phyloP scores from a whole-genome alignment of 2,888 invertebrate species.

The Trachelus tabidus region DNA sequence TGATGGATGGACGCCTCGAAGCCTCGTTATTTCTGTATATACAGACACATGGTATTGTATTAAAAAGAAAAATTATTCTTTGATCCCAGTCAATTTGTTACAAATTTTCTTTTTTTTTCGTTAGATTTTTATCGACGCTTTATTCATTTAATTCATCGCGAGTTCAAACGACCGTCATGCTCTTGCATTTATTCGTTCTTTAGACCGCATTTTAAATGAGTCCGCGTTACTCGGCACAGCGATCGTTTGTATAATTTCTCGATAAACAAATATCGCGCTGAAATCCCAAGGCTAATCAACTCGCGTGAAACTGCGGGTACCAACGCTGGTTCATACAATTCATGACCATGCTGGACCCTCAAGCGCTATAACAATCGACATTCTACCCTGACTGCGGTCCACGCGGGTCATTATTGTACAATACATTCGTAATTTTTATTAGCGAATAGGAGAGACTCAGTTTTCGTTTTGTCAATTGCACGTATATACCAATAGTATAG shows the following conservation, averaged over 20 bases:
- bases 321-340: neutral
- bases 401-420: neutral
- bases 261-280: slow-evolving; percentile 15
- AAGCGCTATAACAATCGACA: neutral
- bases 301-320: neutral
- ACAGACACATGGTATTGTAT: neutral
- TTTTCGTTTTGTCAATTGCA: neutral
- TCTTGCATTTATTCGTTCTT: neutral
- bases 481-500: neutral
- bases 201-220: neutral
- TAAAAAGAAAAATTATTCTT: neutral
- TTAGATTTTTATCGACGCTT: neutral
- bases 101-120: no score
- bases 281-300: slow-evolving; percentile 11
- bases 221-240: neutral
- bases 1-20: slow-evolving; percentile 20
- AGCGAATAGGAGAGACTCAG: neutral
- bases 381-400: neutral
- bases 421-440: neutral
- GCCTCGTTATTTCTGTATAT: slow-evolving; percentile 3
- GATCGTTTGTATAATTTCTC: slow-evolving; percentile 20
- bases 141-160: neutral
- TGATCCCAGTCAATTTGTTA: neutral
- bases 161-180: neutral
- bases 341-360: neutral